Evolutionary conservation across 2,888 invertebrate genomes (phyloP).

Genomic region (Dryadula phaetusa): DNA sequence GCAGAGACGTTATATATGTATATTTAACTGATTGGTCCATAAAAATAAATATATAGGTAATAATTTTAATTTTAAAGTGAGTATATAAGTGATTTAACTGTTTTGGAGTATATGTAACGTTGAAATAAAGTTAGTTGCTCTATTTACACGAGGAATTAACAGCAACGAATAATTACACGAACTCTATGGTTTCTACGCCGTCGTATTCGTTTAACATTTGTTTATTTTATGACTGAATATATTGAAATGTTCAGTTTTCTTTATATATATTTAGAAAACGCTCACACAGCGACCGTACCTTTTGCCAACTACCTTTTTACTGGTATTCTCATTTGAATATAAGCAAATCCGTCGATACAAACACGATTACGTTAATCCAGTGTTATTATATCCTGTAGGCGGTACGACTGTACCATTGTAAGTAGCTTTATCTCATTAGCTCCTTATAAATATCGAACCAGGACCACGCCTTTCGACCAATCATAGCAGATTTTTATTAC

Average conservation of each 20-base stretch:
- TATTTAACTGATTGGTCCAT: too few species aligned
- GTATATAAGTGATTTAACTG: too few species aligned
- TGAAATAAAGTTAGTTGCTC: not conserved
- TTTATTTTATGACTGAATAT: slow-evolving; percentile 25
- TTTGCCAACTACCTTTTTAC: not conserved
- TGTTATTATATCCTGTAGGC: slow-evolving; percentile 64
- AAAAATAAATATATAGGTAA: too few species aligned
- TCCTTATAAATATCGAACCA: slow-evolving; percentile 40
- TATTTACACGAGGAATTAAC: not conserved
- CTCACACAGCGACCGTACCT: slow-evolving; percentile 41
- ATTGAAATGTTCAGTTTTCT: not conserved
- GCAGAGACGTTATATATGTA: too few species aligned
- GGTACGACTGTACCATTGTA: slow-evolving; percentile 53
- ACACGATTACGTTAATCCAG: slow-evolving; percentile 68
- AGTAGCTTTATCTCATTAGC: slow-evolving; percentile 47
- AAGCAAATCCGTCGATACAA: slow-evolving; percentile 40
- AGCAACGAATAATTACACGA: slow-evolving; percentile 4
- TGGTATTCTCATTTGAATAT: slow-evolving; percentile 19
- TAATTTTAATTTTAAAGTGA: too few species aligned
- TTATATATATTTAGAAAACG: slow-evolving; percentile 19
- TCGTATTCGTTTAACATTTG: slow-evolving; percentile 1
- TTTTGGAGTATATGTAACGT: not conserved
- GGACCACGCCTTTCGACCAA: slow-evolving; percentile 56
- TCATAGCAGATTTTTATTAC: slow-evolving; percentile 44
- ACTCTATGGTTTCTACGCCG: slow-evolving; percentile 19